Conservation (phyloP, 2,113 vertebrate genomes). For the Toxotes jaculatrix region DNA sequence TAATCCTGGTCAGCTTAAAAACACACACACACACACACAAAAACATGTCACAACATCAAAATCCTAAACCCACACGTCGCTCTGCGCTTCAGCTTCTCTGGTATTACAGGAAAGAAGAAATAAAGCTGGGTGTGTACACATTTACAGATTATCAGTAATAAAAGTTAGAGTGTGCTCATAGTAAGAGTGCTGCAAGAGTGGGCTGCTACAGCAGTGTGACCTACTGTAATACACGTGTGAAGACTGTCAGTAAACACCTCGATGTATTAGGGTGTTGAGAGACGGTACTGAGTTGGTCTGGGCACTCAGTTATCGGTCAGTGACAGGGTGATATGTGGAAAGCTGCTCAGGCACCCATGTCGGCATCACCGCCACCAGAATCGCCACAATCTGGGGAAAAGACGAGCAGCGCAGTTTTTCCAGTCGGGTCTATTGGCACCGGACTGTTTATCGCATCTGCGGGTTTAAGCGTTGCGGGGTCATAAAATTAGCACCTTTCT, state of each 20-base stretch:
- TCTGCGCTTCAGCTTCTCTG: neutral
- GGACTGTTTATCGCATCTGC: conserved; percentile 72
- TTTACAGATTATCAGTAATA: conserved; percentile 43
- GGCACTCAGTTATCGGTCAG: conserved; percentile 31
- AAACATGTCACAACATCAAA: neutral
- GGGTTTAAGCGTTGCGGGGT: conserved; percentile 74
- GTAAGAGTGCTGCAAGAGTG: conserved; percentile 31
- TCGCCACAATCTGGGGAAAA: conserved; percentile 14
- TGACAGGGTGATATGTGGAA: conserved; percentile 54
- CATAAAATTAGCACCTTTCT: conserved; percentile 85
- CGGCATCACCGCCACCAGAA: conserved; percentile 30
- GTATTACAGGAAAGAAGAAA: neutral
- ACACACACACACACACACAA: no score
- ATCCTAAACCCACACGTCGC: neutral
- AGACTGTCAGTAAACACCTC: conserved; percentile 78
- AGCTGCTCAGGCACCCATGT: conserved; percentile 20
- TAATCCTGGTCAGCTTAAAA: no score
- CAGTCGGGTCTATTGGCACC: conserved; percentile 49
- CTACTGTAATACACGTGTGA: conserved; percentile 66
- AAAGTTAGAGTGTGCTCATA: conserved; percentile 33
- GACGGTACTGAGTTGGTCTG: conserved; percentile 45
- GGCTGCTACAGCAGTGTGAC: conserved; percentile 40
- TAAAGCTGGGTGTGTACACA: neutral
- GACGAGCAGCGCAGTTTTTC: conserved; percentile 5
- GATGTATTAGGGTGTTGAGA: conserved; percentile 58